These are phyloP conservation scores for Sebastes jordani DNA, from an alignment of 2,797 vertebrate species.

Conservation along the genomic window DNA sequence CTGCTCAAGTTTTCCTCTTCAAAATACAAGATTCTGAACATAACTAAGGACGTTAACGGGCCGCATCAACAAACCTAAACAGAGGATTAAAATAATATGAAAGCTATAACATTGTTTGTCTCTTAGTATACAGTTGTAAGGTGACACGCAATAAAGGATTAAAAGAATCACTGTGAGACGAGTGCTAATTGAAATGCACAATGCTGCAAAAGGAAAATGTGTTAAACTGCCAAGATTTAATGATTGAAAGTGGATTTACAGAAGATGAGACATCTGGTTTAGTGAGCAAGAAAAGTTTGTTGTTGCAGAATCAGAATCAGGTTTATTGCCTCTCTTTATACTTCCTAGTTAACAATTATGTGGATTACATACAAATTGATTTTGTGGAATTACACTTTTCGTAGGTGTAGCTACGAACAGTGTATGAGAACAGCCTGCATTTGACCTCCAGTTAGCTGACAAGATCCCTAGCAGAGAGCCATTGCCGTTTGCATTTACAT, in stretches of 20 bases:
- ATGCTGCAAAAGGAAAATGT: background rate
- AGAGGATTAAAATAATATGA: background rate
- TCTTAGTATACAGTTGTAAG: too few relatives aligned
- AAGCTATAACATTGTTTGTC: background rate
- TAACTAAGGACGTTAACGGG: background rate
- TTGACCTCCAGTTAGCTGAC: background rate
- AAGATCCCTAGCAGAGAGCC: background rate
- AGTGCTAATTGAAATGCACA: background rate
- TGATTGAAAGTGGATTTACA: background rate
- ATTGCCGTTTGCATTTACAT: background rate
- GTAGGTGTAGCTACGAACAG: too few relatives aligned
- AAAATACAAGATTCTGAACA: slow-evolving; percentile 18
- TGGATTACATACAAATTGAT: too few relatives aligned
- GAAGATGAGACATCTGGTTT: background rate
- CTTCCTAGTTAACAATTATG: too few relatives aligned
- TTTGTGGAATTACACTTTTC: too few relatives aligned
- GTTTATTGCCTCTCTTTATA: background rate
- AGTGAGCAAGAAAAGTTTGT: background rate
- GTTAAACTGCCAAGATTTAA: background rate
- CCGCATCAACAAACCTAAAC: background rate
- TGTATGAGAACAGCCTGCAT: too few relatives aligned
- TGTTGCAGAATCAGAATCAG: background rate
- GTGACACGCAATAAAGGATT: background rate
- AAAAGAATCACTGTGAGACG: background rate
- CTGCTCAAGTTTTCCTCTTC: slow-evolving; percentile 38